Evolutionary conservation across 2,888 invertebrate genomes (phyloP).

Genomic region (Psylliodes chrysocephalus): DNA sequence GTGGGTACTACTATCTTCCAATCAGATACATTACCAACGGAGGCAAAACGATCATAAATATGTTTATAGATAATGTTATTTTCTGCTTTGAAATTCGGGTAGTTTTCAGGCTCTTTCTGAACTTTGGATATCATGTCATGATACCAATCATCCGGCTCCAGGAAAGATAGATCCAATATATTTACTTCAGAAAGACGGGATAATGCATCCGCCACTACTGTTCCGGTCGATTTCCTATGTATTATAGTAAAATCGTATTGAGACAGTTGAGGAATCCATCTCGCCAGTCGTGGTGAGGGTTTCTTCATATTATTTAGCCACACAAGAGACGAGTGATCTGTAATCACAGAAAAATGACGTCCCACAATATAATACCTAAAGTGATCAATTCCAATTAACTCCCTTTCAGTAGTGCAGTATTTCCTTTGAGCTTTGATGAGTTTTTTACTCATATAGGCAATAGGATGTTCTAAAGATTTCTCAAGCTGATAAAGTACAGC

Average conservation of each 20-base stretch:
- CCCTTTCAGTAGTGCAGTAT: constrained; percentile 41
- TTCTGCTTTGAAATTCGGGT: constrained; percentile 36
- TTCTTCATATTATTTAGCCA: constrained; percentile 14
- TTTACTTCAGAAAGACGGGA: constrained; percentile 3
- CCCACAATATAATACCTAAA: constrained; percentile 49
- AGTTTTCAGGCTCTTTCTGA: constrained; percentile 24
- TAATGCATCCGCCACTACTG: constrained; percentile 50
- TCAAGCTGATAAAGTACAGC: constrained; percentile 16
- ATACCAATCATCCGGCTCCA: constrained; percentile 37
- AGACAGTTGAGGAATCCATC: constrained; percentile 24
- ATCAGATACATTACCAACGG: constrained; percentile 23
- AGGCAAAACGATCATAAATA: constrained; percentile 5
- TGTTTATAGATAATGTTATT: constrained; percentile 37
- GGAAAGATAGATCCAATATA: constrained; percentile 16
- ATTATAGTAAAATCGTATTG: constrained; percentile 42
- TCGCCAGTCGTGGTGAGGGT: background rate
- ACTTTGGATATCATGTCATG: constrained; percentile 34
- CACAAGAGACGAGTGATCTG: background rate
- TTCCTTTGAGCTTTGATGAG: constrained; percentile 36
- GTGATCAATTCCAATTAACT: constrained; percentile 42
- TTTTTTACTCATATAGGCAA: constrained; percentile 29
- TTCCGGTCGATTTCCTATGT: constrained; percentile 46
- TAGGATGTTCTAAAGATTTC: constrained; percentile 28
- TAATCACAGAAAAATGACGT: constrained; percentile 16
- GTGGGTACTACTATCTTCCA: constrained; percentile 45